Evolutionary conservation across 1,140 invertebrate genomes (phyloP), one percentile per base, ranked within the genome.

Genomic region (Coboldia fuscipes): DNA sequence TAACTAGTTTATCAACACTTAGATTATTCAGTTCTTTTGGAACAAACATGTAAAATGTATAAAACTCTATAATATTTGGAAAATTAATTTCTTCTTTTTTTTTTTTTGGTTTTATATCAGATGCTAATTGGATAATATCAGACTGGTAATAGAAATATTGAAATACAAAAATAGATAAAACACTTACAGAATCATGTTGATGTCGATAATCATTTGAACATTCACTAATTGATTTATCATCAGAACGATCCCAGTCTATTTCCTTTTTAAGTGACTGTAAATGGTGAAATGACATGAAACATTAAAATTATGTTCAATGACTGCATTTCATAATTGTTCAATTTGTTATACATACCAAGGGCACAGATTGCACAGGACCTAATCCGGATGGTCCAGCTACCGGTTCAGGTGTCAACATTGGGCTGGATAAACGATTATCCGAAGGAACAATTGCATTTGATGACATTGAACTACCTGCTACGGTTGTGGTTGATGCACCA

Each of bases 261-360:
- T 85, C 81, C 62, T 85, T 85, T 54, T 84, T 85, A 45, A 85
- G 57, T 27, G 78, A 82, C 81, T 85, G 66, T 41, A 40, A 42
- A 46, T 27, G 17, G 22, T 4, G 10, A 8, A 19, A 31, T 7
- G 9, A 13, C 7, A 31, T 18, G 4, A 17, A 31, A 19, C 22
- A 23, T 23, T n/a, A n/a, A n/a, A n/a, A n/a, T n/a, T n/a, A n/a
- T n/a, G n/a, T n/a, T n/a, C n/a, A n/a, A n/a, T n/a, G n/a, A n/a
- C n/a, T n/a, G n/a, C n/a, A n/a, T n/a, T n/a, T n/a, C n/a, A n/a
- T n/a, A n/a, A n/a, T n/a, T 12, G 7, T 10, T 17, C 18, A 33
- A 16, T 30, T 30, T 30, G 6, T 9, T 9, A 9, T 23, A 61
- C 68, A 72, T 57, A 85, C 80, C 61, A 85, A 65, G 53, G 80